A percentile compares a stretch with the other conserved stretches of the same genome.
These are phyloP conservation scores for Campoplex nolae DNA, from an alignment of 2,888 invertebrate species.

Conservation along the genomic window DNA sequence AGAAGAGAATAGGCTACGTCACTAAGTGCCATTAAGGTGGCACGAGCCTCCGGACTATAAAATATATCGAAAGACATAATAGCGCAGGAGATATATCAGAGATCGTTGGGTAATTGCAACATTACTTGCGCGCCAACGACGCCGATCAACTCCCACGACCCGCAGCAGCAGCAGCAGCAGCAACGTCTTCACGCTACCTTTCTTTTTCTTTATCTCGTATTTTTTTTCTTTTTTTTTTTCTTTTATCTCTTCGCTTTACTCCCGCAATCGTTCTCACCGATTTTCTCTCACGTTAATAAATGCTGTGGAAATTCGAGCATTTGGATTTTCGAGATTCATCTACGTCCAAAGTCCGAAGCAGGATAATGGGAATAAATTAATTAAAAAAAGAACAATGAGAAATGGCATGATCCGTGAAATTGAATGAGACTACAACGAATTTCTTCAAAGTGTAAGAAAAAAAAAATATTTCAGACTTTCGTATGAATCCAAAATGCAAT, in stretches of 20 bases:
- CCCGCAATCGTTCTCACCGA: constrained; percentile 37
- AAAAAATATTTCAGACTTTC: not conserved
- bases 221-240: not conserved
- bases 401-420: not conserved
- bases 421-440: not conserved
- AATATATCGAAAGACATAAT: constrained; percentile 41
- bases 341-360: not conserved
- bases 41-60: constrained; percentile 38
- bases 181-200: constrained; percentile 45
- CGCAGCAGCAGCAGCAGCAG: constrained; percentile 34
- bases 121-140: constrained; percentile 49
- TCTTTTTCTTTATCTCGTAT: constrained; percentile 41
- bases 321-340: constrained; percentile 68
- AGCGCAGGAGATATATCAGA: constrained; percentile 22
- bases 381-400: not conserved
- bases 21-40: constrained; percentile 33
- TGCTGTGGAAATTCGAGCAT: constrained; percentile 76
- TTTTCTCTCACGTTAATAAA: constrained; percentile 78
- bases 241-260: constrained; percentile 10
- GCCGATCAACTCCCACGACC: constrained; percentile 69
- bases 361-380: not conserved
- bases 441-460: not conserved
- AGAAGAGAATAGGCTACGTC: not conserved
- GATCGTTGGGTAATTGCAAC: constrained; percentile 64
- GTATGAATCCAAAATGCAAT: not conserved